These are phyloP conservation scores for Spondyliosoma cantharus DNA, from an alignment of 2,797 vertebrate genomes.

Conservation along the genomic window DNA sequence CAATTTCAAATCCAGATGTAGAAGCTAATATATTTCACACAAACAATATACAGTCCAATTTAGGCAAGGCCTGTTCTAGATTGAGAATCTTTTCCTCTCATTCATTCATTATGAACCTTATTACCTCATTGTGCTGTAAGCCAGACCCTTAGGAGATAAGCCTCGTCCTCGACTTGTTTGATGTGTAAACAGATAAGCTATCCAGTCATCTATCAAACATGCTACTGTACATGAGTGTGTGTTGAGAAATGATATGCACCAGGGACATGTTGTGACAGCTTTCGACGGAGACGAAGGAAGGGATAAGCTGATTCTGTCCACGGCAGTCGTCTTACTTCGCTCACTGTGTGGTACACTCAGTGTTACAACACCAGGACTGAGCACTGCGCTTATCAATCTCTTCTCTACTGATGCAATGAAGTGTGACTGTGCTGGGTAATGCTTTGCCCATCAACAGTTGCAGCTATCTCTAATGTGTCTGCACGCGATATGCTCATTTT, in stretches of 20 bases:
- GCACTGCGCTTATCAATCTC: slow-evolving; percentile 31
- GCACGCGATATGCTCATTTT: background rate
- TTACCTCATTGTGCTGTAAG: slow-evolving; percentile 69
- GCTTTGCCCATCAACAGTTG: slow-evolving; percentile 16
- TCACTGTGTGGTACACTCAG: slow-evolving; percentile 11
- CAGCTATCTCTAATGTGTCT: slow-evolving; percentile 7
- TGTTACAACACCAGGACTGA: slow-evolving; percentile 13
- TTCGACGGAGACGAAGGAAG: slow-evolving; percentile 27
- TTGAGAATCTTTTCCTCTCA: slow-evolving; percentile 70
- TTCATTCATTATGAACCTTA: slow-evolving; percentile 73
- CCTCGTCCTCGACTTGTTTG: slow-evolving; percentile 61
- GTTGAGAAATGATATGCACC: slow-evolving; percentile 9
- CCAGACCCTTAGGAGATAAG: slow-evolving; percentile 74
- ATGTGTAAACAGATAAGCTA: slow-evolving; percentile 71
- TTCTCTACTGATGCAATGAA: slow-evolving; percentile 43
- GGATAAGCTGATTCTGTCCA: slow-evolving; percentile 6
- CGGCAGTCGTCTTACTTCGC: slow-evolving; percentile 14
- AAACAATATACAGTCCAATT: slow-evolving; percentile 53
- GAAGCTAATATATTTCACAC: slow-evolving; percentile 52
- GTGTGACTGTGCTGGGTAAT: slow-evolving; percentile 26
- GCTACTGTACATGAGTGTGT: slow-evolving; percentile 25
- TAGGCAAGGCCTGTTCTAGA: slow-evolving; percentile 58
- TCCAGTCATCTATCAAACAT: slow-evolving; percentile 57
- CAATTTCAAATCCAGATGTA: slow-evolving; percentile 68
- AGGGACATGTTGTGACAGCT: slow-evolving; percentile 29